Conservation (phyloP, 2,113 vertebrate species). For the Campylomormyrus numenius region DNA sequence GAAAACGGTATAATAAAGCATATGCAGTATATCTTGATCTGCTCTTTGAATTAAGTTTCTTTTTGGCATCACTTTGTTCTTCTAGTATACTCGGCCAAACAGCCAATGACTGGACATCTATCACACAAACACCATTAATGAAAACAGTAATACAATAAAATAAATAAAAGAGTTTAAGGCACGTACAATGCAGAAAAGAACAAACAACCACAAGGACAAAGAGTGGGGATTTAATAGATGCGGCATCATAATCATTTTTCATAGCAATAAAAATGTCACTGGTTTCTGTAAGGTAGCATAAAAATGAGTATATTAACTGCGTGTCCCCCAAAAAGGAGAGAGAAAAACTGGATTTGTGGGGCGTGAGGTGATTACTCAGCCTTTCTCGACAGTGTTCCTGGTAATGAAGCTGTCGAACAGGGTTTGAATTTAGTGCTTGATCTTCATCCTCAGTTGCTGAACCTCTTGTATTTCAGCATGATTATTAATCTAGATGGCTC, state of each 20-base stretch:
- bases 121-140: background rate
- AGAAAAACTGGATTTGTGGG: background rate
- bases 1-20: background rate
- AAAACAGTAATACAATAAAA: background rate
- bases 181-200: background rate
- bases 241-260: background rate
- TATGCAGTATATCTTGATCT: background rate
- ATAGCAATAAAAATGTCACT: constrained; percentile 4
- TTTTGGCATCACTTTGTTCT: background rate
- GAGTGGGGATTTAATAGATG: constrained; percentile 10
- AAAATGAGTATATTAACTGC: background rate
- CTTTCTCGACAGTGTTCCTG: background rate
- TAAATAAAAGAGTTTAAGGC: background rate
- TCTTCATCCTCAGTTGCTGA: constrained; percentile 5
- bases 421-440: background rate
- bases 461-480: background rate
- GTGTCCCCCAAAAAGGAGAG: background rate
- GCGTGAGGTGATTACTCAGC: background rate
- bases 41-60: background rate
- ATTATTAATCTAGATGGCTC: background rate
- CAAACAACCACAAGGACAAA: background rate
- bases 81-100: background rate
- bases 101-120: background rate
- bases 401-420: constrained; percentile 8
- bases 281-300: background rate